phyloP scores from a whole-genome alignment of 2,113 vertebrate species.

The Trematomus loennbergii region DNA sequence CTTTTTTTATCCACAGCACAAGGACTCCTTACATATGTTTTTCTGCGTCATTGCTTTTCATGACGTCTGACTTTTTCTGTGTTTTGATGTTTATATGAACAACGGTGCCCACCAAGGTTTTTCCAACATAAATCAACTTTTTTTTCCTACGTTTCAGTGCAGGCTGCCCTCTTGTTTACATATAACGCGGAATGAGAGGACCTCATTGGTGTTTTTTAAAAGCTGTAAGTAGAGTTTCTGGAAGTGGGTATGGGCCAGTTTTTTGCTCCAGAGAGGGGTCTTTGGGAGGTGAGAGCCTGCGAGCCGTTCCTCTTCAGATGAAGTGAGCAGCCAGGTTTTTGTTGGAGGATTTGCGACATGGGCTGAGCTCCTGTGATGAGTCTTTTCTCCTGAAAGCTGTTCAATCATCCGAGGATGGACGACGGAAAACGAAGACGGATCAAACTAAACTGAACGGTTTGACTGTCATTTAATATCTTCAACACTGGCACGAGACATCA shows the following conservation, averaged over 20 bases:
- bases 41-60: constrained; percentile 59
- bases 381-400: constrained; percentile 54
- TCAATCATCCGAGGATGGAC: constrained; percentile 64
- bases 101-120: constrained; percentile 50
- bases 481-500: constrained; percentile 12
- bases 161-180: constrained; percentile 61
- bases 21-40: constrained; percentile 66
- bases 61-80: constrained; percentile 53
- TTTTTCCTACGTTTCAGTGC: constrained; percentile 39
- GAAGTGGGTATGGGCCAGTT: constrained; percentile 59
- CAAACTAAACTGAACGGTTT: constrained; percentile 10
- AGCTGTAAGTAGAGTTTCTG: constrained; percentile 30
- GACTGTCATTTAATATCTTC: constrained; percentile 10
- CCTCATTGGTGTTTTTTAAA: constrained; percentile 37
- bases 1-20: constrained; percentile 44
- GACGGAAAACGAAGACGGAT: constrained; percentile 54
- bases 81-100: constrained; percentile 65
- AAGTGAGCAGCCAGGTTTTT: constrained; percentile 52
- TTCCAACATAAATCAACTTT: constrained; percentile 65
- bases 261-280: constrained; percentile 46
- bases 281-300: constrained; percentile 35
- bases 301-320: constrained; percentile 37
- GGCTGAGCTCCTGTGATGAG: constrained; percentile 73
- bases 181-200: constrained; percentile 66
- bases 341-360: constrained; percentile 70